Percentiles rank a stretch among this genome's conserved stretches.
Evolutionary conservation across 2,113 vertebrate genomes (phyloP).

Genomic region (Catharus fuscescens): DNA sequence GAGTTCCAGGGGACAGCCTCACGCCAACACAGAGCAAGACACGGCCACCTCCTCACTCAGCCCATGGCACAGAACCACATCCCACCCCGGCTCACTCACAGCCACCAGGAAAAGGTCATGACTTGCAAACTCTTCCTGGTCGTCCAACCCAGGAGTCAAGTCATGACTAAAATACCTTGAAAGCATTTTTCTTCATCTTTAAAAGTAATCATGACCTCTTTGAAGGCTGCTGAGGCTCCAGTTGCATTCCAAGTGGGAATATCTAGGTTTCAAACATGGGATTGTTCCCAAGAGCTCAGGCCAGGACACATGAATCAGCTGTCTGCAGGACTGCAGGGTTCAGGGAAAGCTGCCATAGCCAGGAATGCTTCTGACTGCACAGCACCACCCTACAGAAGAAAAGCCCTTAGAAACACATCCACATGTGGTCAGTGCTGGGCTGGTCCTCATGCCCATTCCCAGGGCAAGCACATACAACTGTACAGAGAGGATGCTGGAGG

Average conservation of each 20-base stretch:
- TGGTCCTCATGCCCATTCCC: background rate
- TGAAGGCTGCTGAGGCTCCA: background rate
- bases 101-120: rapidly evolving
- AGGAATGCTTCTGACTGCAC: background rate
- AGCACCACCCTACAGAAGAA: background rate
- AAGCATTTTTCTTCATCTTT: background rate
- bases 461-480: background rate
- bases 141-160: rapidly evolving
- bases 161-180: background rate
- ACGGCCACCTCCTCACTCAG: rapidly evolving
- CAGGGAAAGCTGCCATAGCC: background rate
- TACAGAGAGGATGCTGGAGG: background rate
- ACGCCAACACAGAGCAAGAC: background rate
- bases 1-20: rapidly evolving
- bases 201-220: background rate
- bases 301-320: background rate
- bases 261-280: background rate
- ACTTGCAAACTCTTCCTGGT: background rate
- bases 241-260: background rate
- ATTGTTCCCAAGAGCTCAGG: background rate
- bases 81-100: background rate
- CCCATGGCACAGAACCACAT: background rate
- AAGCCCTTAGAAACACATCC: background rate
- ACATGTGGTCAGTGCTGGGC: background rate
- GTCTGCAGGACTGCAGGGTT: background rate